Base-by-base conservation (phyloP, 2,113 vertebrate species). In the Colinus virginianus region DNA sequence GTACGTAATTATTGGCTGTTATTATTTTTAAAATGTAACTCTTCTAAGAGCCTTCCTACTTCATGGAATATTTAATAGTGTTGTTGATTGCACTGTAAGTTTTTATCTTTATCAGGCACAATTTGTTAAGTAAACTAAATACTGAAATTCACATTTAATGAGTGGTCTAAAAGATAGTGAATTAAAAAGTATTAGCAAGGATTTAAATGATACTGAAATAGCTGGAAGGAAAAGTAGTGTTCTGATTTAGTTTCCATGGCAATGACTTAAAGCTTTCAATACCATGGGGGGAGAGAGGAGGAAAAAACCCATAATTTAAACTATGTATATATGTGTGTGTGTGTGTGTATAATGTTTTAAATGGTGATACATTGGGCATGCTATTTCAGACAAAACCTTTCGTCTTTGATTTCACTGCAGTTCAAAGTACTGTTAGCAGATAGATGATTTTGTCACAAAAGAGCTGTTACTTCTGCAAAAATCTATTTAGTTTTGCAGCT, bases 61-160 rank as follows among this genome's bases (percentile, higher is more conserved):
- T 88, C 61, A 76, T 36, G 16, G 76, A 78, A 92, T 96, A 97
- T 97, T 97, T 97, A 96, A 96, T 96, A 91, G 75, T 84, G 32
- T 85, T 97, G 84, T 88, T 97, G 96, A 96, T 95, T 95, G 78
- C 95, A 91, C 67, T 95, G 36, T 92, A 97, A 77, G 53, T 94
- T 97, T 97, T 97, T 82, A 38, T 78, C 32, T 94, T 95, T 96
- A 66, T 95, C 88, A 97, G 89, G 94, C 66, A 94, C 88, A 96
- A 97, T 97, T 97, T 94, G 67, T 95, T 97, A 97, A 97, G 86
- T 94, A 97, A 97, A 97, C 97, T 96, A 97, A 88, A 93, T 53
- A 45, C 45, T 80, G 90, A 96, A 97, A 94, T 96, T 89, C 79
- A 78, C 93, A 92, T 94, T 53, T 53, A 53, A 53, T 53, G 25